A percentile compares a stretch with the other conserved stretches of the same genome.
Evolutionary conservation across 2,113 vertebrate genomes (phyloP).

Genomic region (Petrocephalus zakoni): DNA sequence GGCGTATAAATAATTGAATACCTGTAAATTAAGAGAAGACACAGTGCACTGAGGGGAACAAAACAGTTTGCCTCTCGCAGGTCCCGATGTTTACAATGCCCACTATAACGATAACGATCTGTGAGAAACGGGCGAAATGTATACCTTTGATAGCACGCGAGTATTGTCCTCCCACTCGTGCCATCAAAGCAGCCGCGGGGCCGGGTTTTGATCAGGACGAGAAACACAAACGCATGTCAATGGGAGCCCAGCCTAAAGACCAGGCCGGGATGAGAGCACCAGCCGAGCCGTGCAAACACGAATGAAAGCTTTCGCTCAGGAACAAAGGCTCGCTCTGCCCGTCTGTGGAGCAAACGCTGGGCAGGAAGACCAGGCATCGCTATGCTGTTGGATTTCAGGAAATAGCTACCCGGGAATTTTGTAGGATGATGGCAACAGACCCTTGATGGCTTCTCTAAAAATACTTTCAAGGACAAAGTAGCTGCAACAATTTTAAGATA

Average conservation of each 20-base stretch:
- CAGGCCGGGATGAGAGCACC: not conserved
- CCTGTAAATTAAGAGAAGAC: conserved; percentile 30
- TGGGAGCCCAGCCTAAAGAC: not conserved
- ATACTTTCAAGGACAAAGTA: not conserved
- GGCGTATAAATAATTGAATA: conserved; percentile 50
- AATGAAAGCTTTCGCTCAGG: not conserved
- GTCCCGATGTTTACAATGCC: not conserved
- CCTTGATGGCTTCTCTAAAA: not conserved
- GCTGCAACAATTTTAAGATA: not conserved
- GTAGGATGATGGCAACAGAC: not conserved
- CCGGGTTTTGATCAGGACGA: not conserved
- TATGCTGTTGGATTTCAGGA: not conserved
- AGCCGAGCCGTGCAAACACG: not conserved
- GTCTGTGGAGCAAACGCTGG: not conserved
- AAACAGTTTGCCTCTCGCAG: not conserved
- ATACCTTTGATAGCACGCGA: not conserved
- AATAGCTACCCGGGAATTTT: not conserved
- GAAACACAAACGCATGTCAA: not conserved
- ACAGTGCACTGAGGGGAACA: not conserved
- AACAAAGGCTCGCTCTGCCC: not conserved
- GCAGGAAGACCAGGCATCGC: not conserved
- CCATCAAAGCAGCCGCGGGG: not conserved
- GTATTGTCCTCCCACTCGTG: not conserved
- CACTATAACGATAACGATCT: not conserved
- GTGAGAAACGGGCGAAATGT: not conserved